Conservation (phyloP, 2,888 invertebrate species). For the Cenopis cana region DNA sequence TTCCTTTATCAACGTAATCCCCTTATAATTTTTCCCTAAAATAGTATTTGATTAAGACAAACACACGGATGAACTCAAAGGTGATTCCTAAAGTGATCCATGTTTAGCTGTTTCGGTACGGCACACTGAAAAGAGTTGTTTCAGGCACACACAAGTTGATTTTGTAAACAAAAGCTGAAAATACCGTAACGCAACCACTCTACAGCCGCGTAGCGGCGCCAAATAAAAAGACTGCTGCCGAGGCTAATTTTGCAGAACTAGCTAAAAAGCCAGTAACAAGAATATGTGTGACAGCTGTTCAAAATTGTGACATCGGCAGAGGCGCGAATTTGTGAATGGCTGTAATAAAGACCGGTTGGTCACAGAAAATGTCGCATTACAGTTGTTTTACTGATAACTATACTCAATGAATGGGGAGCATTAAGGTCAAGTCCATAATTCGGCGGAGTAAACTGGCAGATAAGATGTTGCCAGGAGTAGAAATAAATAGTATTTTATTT, state of each 20-base stretch:
- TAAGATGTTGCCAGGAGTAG: too few relatives aligned
- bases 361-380: conserved; percentile 44
- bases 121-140: background rate
- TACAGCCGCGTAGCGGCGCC: background rate
- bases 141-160: background rate
- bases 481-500: too few relatives aligned
- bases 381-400: conserved; percentile 47
- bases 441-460: too few relatives aligned
- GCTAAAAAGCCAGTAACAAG: conserved; percentile 44
- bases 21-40: too few relatives aligned
- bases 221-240: background rate
- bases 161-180: background rate
- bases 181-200: background rate
- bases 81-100: background rate
- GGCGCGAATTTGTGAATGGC: conserved; percentile 58
- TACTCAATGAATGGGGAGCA: too few relatives aligned
- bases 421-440: too few relatives aligned
- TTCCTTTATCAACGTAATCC: too few relatives aligned
- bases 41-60: too few relatives aligned
- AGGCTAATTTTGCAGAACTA: conserved; percentile 30
- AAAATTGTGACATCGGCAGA: conserved; percentile 53
- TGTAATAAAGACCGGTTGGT: conserved; percentile 51
- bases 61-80: too few relatives aligned
- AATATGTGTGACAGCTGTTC: conserved; percentile 60
- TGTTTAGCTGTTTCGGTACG: background rate